Evolutionary conservation across 92 coral and sea anemone species (phyloP).

Genomic region (Actinostola sp.): DNA sequence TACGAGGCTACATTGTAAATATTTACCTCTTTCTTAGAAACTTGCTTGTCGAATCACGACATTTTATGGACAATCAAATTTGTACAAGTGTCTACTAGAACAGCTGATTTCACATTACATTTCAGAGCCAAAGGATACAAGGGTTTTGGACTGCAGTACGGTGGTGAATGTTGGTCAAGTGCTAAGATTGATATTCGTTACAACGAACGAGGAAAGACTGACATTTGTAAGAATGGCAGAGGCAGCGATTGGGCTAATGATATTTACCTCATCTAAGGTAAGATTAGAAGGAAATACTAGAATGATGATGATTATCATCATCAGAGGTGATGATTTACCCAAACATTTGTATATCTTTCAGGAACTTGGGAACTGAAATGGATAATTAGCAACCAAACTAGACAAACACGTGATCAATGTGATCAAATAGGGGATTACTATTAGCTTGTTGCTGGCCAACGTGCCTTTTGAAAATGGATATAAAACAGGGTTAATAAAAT

Average conservation of each 20-base stretch:
- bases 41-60: background rate
- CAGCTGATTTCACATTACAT: background rate
- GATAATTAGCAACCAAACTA: no score
- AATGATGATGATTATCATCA: no score
- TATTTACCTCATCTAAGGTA: slow-evolving; percentile 33
- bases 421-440: no score
- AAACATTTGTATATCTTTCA: no score
- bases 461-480: no score
- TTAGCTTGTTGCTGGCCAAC: no score
- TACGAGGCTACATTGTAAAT: slow-evolving; percentile 16
- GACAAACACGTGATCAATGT: no score
- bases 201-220: slow-evolving; percentile 20
- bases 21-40: background rate
- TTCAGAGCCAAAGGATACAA: slow-evolving; percentile 32
- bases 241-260: slow-evolving; percentile 33
- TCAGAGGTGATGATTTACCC: no score
- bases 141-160: slow-evolving; percentile 34
- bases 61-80: no score
- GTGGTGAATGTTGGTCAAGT: slow-evolving; percentile 38
- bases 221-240: slow-evolving; percentile 14
- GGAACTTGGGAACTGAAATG: no score
- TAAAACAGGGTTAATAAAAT: no score
- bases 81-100: no score
- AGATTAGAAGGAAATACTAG: background rate
- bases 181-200: slow-evolving; percentile 19